These are phyloP conservation scores for Diorhabda carinulata DNA, from an alignment of 1,140 invertebrate species.

Conservation along the genomic window DNA sequence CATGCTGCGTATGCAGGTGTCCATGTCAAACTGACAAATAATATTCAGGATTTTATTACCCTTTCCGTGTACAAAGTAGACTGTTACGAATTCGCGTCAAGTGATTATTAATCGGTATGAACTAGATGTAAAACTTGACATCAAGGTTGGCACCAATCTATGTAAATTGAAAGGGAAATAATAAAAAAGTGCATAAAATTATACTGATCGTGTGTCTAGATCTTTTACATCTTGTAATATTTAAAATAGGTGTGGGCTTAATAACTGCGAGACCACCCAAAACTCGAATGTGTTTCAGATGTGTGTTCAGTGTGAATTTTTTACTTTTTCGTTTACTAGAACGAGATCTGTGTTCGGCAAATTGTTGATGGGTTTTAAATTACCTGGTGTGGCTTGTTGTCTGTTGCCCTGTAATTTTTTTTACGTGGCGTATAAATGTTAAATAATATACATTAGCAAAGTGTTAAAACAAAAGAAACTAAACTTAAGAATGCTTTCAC, in stretches of 20 bases:
- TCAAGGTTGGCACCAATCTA: neutral
- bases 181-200: conserved; percentile 1
- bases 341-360: neutral
- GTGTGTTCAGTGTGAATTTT: neutral
- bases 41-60: too few species aligned
- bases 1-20: too few species aligned
- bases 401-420: neutral
- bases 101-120: neutral
- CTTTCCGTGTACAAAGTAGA: too few species aligned
- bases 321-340: conserved; percentile 1
- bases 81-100: neutral
- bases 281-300: neutral
- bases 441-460: neutral
- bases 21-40: too few species aligned
- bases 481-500: neutral
- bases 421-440: neutral
- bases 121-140: neutral
- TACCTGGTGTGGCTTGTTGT: neutral
- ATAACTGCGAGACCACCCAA: neutral
- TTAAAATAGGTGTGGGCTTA: neutral
- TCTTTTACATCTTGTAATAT: conserved; percentile 3
- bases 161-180: neutral
- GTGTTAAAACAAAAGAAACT: neutral
- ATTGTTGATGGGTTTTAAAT: neutral
- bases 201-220: neutral